Base-by-base conservation (phyloP, 2,888 invertebrate species). In the Molanna angustata region DNA sequence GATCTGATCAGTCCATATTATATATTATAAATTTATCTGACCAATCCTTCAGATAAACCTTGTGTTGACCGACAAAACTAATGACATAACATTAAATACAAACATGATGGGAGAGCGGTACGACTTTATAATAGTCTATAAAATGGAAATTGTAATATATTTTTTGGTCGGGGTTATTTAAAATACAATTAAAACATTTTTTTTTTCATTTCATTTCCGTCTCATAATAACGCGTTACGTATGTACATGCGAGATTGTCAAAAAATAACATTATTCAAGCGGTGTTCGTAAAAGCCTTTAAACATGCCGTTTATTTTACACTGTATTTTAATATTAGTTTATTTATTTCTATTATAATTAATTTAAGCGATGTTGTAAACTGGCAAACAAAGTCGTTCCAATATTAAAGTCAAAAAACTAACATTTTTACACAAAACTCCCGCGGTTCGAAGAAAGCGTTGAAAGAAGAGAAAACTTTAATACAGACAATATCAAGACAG, bases 211-310 rank as follows among this genome's bases (percentile, higher is more conserved):
- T 51, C 46, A 14, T 52, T 46, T 46, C 6, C 27, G 13, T 13
- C 41, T 47, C 33, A 39, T 50, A 47, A 44, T 48, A 49, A 49
- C 50, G 53, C 53, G 44, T 53, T 56, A 53, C 56, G 37, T 56
- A 56, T 56, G 47, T 56, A 56, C 56, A 56, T 53, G 56, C 56
- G 49, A 56, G 53, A 56, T 56, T 53, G 52, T 53, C 52, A 52
- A 45, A 56, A 52, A 56, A 56, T 44, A 56, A 56, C 33, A 56
- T 37, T 49, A 33, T 31, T 46, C 18, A 52, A 52, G 56, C 56
- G 47, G 54, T 56, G 56, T 53, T 50, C 43, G 33, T 43, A 45
- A 17, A 56, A 56, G 56, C 56, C 49, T 52, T 56, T 56, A 33
- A 56, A 52, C 51, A 53, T 53, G 53, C 53, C 37, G 43, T 53